Base-by-base conservation (phyloP, 2,797 vertebrate genomes). In the Antennarius maculatus region DNA sequence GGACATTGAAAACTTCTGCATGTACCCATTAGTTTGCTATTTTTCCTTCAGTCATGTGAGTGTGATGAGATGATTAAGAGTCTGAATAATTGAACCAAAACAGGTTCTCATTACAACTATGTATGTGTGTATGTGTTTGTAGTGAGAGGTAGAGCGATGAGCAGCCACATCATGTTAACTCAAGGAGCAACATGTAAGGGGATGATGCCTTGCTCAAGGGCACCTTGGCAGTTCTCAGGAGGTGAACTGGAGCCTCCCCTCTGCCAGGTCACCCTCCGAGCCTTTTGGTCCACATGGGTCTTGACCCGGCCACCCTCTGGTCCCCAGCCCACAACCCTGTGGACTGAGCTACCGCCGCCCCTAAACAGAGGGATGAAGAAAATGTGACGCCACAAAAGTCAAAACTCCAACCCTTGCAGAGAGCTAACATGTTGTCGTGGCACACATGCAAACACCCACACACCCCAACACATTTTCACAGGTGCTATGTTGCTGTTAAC, bases 1-100 rank as follows among this genome's bases (percentile, higher is more conserved):
- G 31, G 5, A 51, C 1, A 10, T 49, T 6, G 29, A 42, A 39
- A 39, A 39, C 37, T 39, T 14, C 43, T 61, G 6, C 23, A 47
- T 23, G 3, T 23, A 55, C 61, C 4, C 61, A n/a, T 29, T 57
- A 9, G 50, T 52, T 41, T 61, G 46, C 54, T 34, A 42, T 52
- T 17, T 48, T 47, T 69, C 39, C n/a, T 23, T 55, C 54, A 51
- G 52, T 63, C 62, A 55, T 39, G 53, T 81, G 61, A 83, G 57
- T 56, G 56, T 51, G 73, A 86, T 82, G 71, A 77, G 48, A 37
- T 46, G 80, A 85, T 86, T 81, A 87, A 80, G 70, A 37, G 34
- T 57, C 54, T 15, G 49, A 80, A 82, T 64, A 71, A 78, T 47
- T 58, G 48, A 47, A 60, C 34, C 41, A 53, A 55, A 58, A 72